A percentile compares a stretch with the other conserved stretches of the same genome.
Evolutionary conservation across 2,888 invertebrate species (phyloP).

Genomic region (Drosophila koepferae): DNA sequence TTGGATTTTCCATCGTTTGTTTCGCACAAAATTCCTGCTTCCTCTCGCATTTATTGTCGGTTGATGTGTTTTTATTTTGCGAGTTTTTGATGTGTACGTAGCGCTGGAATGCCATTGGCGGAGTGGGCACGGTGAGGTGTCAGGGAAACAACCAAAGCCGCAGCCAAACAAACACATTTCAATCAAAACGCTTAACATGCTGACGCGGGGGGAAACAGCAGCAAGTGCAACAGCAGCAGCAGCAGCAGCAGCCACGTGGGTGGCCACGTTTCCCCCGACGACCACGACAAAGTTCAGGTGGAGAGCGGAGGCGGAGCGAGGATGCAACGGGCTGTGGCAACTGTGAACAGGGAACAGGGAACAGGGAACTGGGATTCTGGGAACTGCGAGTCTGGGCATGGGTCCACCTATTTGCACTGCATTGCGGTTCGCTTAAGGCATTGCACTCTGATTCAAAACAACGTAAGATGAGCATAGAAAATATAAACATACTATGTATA

Average conservation of each 20-base stretch:
- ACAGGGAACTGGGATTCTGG: neutral
- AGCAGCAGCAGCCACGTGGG: slow-evolving; percentile 55
- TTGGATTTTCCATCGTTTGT: slow-evolving; percentile 49
- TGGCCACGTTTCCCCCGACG: slow-evolving; percentile 53
- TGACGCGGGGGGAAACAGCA: slow-evolving; percentile 41
- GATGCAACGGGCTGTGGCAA: neutral
- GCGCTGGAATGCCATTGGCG: neutral
- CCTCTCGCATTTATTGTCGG: slow-evolving; percentile 59
- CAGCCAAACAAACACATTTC: slow-evolving; percentile 78
- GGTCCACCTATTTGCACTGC: slow-evolving; percentile 37
- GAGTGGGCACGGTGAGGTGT: neutral
- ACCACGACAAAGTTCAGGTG: slow-evolving; percentile 45
- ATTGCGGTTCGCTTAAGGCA: slow-evolving; percentile 45
- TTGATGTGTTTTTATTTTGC: slow-evolving; percentile 16
- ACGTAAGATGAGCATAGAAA: slow-evolving; percentile 7
- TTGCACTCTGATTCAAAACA: slow-evolving; percentile 38
- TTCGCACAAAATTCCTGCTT: slow-evolving; percentile 50
- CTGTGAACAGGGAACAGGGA: neutral
- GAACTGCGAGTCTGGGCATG: neutral
- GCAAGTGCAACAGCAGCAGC: slow-evolving; percentile 35
- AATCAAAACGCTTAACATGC: slow-evolving; percentile 72
- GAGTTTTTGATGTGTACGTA: slow-evolving; percentile 10
- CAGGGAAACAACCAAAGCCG: slow-evolving; percentile 49
- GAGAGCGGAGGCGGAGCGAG: neutral
- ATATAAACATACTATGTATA: neutral